Conservation (phyloP, 2,797 vertebrate genomes). For the Graptemys geographica region DNA sequence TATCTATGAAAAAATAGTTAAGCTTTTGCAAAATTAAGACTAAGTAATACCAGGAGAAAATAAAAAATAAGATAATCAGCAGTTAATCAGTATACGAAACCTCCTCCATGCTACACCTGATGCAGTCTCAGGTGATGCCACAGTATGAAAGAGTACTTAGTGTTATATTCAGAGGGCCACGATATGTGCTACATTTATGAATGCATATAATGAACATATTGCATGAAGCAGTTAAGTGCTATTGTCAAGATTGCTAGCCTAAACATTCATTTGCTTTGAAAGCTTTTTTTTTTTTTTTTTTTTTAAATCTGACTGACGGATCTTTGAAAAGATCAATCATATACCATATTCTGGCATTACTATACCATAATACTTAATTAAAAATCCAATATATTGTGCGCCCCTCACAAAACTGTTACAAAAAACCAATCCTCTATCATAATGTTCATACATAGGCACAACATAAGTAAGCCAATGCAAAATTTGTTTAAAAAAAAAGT, state of each 20-base stretch:
- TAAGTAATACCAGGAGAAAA: neutral
- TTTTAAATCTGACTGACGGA: neutral
- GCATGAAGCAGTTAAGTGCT: neutral
- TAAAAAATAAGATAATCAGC: constrained; percentile 51
- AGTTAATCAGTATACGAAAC: constrained; percentile 35
- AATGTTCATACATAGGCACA: neutral
- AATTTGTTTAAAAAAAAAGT: neutral
- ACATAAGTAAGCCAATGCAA: neutral
- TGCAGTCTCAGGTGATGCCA: neutral
- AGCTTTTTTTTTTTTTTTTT: neutral
- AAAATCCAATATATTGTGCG: neutral
- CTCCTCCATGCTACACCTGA: neutral
- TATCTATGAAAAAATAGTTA: too few relatives aligned
- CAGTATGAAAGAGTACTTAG: constrained; percentile 1
- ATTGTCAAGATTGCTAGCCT: neutral
- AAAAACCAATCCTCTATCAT: neutral
- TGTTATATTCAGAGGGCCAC: neutral
- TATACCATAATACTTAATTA: neutral
- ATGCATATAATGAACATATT: neutral
- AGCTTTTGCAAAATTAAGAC: neutral
- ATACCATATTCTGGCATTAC: neutral
- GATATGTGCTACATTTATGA: constrained; percentile 5
- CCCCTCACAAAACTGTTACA: neutral
- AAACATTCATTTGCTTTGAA: neutral
- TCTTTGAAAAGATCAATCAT: neutral